A percentile compares a stretch with the other conserved stretches of the same genome.
Conservation (phyloP, 2,888 invertebrate genomes). For the Ochropleura leucogaster region DNA sequence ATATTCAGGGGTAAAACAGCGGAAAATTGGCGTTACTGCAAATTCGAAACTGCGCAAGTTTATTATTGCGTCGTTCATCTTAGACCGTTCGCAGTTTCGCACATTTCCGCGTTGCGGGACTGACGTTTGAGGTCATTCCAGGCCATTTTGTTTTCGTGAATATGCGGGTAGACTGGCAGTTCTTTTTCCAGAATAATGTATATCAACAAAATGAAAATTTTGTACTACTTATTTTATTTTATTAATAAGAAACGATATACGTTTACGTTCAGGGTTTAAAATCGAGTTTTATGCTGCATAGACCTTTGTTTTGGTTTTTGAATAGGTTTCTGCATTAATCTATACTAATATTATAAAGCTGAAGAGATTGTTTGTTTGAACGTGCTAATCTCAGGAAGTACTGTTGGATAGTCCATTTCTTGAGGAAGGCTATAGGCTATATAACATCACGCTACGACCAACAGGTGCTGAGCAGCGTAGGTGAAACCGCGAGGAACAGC, state of each 20-base stretch:
- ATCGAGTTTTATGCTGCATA: too few species aligned
- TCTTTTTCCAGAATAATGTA: background rate
- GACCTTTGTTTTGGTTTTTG: too few species aligned
- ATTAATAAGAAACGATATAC: background rate
- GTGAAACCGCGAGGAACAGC: too few species aligned
- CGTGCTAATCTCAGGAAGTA: too few species aligned
- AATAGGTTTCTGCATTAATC: too few species aligned
- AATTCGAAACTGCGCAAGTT: slow-evolving; percentile 55
- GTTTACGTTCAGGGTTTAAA: background rate
- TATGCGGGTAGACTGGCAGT: background rate
- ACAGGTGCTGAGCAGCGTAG: too few species aligned
- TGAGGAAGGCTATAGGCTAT: too few species aligned
- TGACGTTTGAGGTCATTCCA: slow-evolving; percentile 12
- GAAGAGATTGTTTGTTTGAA: too few species aligned
- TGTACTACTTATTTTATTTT: background rate
- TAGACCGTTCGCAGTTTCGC: slow-evolving; percentile 14
- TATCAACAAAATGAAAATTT: background rate
- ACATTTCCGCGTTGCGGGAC: slow-evolving; percentile 25
- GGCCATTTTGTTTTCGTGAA: slow-evolving; percentile 1
- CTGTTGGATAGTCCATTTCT: too few species aligned
- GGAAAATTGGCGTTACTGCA: slow-evolving; percentile 56
- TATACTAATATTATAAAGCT: too few species aligned
- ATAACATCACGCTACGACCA: too few species aligned
- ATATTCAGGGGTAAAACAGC: slow-evolving; percentile 31
- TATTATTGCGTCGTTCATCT: slow-evolving; percentile 51